Evolutionary conservation across 2,113 vertebrate genomes (phyloP), one percentile per base, ranked within the genome.

Genomic region (human): DNA sequence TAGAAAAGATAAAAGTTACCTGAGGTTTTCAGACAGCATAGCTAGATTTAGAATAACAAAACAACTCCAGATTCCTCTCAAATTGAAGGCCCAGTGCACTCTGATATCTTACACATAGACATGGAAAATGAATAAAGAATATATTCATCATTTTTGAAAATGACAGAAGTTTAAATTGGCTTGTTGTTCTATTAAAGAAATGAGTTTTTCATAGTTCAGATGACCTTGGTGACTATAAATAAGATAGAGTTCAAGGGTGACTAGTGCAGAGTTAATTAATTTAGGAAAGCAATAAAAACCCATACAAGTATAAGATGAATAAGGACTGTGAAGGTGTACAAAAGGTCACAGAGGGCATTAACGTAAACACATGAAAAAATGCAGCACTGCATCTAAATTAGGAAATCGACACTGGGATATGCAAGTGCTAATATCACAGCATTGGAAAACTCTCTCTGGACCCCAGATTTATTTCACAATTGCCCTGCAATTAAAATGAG

Each of bases 151-250:
- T 89, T 96, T 90, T 79, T 8, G 14, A 95, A 97, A 79, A 32
- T 64, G 59, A 43, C 30, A 61, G 6, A 83, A 25, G 22, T 89
- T 96, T 73, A 95, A 90, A 72, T 68, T 85, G 75, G 8, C n/a
- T 94, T 94, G 27, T 86, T 88, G 35, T 94, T 92, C 75, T 95
- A 68, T 96, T 89, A 97, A 8, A 92, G 59, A 97, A 96, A 93
- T 95, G 45, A 93, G 68, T 97, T 93, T 94, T 50, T 12, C 81
- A 52, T 61, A 20, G 59, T 93, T 72, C 52, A 91, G 68, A 79
- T 92, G 82, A 91, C 52, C 52, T 89, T 86, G 75, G 11, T 93
- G 66, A 78, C 79, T 86, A 8, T 88, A 96, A 96, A 92, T 96
- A 93, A 92, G 75, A 89, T 94, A 22, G 48, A 90, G 70, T 92